phyloP scores from a whole-genome alignment of 2,113 vertebrate species.

The Prietella phreatophila region DNA sequence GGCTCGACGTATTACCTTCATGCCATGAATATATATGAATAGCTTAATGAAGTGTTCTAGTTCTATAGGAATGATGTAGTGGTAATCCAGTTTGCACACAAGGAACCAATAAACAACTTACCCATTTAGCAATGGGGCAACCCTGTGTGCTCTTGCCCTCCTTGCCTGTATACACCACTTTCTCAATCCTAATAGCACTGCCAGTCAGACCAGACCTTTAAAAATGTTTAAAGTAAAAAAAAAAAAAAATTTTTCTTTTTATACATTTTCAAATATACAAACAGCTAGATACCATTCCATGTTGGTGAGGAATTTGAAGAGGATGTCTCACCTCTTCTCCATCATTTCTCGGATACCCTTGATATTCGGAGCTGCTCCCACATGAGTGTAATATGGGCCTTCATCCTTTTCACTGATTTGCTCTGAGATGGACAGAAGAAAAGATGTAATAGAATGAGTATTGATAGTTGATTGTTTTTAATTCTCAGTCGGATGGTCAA shows the following conservation, averaged over 20 bases:
- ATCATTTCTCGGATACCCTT: conserved; percentile 89
- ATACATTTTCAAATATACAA: conserved; percentile 27
- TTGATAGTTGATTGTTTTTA: neutral
- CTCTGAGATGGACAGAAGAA: conserved; percentile 71
- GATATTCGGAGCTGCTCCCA: conserved; percentile 92
- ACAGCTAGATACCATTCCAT: conserved; percentile 65
- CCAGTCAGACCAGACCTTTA: conserved; percentile 89
- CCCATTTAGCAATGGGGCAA: conserved; percentile 99
- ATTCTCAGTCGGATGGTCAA: neutral
- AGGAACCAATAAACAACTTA: conserved; percentile 64
- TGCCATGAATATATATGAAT: neutral
- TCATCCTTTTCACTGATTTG: conserved; percentile 99
- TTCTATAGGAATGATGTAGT: neutral
- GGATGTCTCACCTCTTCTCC: conserved; percentile 87
- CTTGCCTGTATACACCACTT: conserved; percentile 94
- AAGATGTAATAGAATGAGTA: neutral
- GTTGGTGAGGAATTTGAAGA: conserved; percentile 65
- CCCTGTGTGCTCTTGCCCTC: conserved; percentile 98
- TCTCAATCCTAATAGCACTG: conserved; percentile 91
- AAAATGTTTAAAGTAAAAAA: conserved; percentile 12
- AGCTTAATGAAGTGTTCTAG: neutral
- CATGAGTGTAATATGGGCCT: conserved; percentile 97
- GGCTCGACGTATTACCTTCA: conserved; percentile 88
- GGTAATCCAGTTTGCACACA: neutral
- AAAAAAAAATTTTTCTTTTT: neutral